phyloP scores from a whole-genome alignment of 2,888 invertebrate species.

The Caenorhabditis macrosperma region DNA sequence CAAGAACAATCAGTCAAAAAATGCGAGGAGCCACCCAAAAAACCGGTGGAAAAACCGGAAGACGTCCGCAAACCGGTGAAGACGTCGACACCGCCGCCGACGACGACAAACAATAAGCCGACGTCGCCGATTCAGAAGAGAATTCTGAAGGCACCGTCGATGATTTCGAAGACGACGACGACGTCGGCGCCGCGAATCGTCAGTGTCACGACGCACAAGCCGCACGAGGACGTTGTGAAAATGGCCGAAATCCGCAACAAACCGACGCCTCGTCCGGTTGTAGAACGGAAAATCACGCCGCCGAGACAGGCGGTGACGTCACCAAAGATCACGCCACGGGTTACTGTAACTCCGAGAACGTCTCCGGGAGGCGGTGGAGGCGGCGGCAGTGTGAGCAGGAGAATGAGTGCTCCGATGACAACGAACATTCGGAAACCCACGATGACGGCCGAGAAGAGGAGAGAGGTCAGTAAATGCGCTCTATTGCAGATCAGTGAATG shows the following conservation, averaged over 20 bases:
- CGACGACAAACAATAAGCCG: too few relatives aligned
- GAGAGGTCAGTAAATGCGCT: slow-evolving; percentile 26
- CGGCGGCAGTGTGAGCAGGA: slow-evolving; percentile 19
- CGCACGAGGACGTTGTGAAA: neutral
- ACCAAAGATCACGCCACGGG: neutral
- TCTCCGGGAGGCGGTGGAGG: neutral
- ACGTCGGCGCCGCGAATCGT: slow-evolving; percentile 25
- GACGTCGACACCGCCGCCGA: neutral
- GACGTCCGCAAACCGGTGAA: neutral
- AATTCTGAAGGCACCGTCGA: neutral
- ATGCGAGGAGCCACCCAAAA: too few relatives aligned
- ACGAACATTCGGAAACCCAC: slow-evolving; percentile 37
- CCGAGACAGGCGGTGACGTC: neutral
- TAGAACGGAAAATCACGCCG: slow-evolving; percentile 10
- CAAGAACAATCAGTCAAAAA: too few relatives aligned
- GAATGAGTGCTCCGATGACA: slow-evolving; percentile 45
- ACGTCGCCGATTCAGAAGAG: slow-evolving; percentile 4
- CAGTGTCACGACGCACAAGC: slow-evolving; percentile 31
- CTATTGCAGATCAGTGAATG: neutral
- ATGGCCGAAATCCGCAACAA: slow-evolving; percentile 40
- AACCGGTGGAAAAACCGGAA: too few relatives aligned
- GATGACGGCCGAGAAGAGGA: slow-evolving; percentile 48
- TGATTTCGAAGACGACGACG: too few relatives aligned
- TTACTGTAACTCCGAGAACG: slow-evolving; percentile 18
- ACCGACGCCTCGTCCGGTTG: neutral